phyloP scores from a whole-genome alignment of 2,113 vertebrate species.

The Cynoglossus semilaevis region DNA sequence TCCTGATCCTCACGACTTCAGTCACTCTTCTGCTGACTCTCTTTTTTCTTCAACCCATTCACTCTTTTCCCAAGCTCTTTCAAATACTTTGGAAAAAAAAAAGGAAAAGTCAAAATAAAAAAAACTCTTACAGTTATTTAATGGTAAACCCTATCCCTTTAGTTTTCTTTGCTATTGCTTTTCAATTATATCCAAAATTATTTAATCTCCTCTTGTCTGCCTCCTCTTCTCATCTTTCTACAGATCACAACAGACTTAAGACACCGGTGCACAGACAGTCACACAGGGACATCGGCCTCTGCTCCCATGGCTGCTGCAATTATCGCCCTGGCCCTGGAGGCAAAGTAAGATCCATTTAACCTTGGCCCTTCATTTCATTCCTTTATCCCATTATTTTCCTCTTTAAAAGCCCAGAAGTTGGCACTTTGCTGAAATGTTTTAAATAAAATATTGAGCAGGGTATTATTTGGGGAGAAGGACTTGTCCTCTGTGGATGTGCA shows the following conservation, averaged over 20 bases:
- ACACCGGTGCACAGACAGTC: slow-evolving; percentile 97
- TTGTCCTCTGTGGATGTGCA: too few species aligned
- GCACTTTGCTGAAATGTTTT: too few species aligned
- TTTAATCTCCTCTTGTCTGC: neutral
- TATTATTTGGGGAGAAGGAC: too few species aligned
- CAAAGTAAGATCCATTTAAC: slow-evolving; percentile 88
- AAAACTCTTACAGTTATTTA: too few species aligned
- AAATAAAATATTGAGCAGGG: too few species aligned
- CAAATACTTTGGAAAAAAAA: too few species aligned
- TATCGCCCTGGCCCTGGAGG: slow-evolving; percentile 95
- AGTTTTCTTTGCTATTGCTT: neutral
- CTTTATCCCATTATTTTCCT: too few species aligned
- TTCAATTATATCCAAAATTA: slow-evolving; percentile 1
- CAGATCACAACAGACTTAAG: slow-evolving; percentile 98
- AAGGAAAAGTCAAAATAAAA: too few species aligned
- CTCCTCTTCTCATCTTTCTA: slow-evolving; percentile 46
- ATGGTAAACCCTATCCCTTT: neutral
- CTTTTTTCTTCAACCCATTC: neutral
- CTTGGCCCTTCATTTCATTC: slow-evolving; percentile 42
- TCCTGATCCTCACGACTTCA: slow-evolving; percentile 42
- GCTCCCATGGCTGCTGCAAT: slow-evolving; percentile 99
- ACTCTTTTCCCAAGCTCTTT: slow-evolving; percentile 3
- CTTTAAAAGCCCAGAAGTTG: too few species aligned
- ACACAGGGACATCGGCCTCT: slow-evolving; percentile 96
- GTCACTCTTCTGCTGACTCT: slow-evolving; percentile 13